Conservation (phyloP, 2,888 invertebrate genomes). For the Phalera bucephala region DNA sequence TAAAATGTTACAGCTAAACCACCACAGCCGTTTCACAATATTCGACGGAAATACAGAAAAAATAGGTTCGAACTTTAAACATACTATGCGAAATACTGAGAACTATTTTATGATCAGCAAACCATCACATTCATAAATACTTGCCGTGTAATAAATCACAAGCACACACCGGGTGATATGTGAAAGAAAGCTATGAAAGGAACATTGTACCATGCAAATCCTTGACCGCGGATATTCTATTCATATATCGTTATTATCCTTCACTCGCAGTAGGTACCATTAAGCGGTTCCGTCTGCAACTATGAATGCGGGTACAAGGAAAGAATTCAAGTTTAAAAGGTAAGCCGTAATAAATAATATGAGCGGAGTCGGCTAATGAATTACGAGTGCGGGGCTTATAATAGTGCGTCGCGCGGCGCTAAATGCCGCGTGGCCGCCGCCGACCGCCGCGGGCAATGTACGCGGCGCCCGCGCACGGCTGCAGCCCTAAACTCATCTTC, state of each 20-base stretch:
- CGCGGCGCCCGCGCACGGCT: slow-evolving; percentile 22
- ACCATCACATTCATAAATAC: slow-evolving; percentile 20
- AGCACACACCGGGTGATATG: slow-evolving; percentile 35
- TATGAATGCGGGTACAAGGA: slow-evolving; percentile 53
- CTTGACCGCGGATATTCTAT: slow-evolving; percentile 66
- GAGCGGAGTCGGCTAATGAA: slow-evolving; percentile 73
- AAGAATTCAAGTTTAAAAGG: slow-evolving; percentile 64
- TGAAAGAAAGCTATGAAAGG: slow-evolving; percentile 43
- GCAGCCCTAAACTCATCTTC: slow-evolving; percentile 5
- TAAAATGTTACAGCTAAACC: slow-evolving; percentile 3
- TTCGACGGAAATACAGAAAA: slow-evolving; percentile 13
- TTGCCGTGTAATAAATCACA: slow-evolving; percentile 47
- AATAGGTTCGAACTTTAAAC: slow-evolving; percentile 18
- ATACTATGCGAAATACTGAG: slow-evolving; percentile 28
- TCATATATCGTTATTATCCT: slow-evolving; percentile 66
- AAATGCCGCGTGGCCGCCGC: slow-evolving; percentile 36
- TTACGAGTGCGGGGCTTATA: slow-evolving; percentile 64
- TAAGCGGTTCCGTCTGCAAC: slow-evolving; percentile 47
- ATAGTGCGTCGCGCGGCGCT: slow-evolving; percentile 53
- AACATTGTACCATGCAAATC: slow-evolving; percentile 53
- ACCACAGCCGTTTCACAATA: slow-evolving; percentile 9
- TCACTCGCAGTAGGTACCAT: slow-evolving; percentile 32
- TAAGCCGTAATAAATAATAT: slow-evolving; percentile 72
- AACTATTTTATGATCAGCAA: slow-evolving; percentile 37
- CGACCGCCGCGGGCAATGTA: slow-evolving; percentile 42